phyloP scores from a whole-genome alignment of 2,888 invertebrate genomes.

The Agapetus fuscipes region DNA sequence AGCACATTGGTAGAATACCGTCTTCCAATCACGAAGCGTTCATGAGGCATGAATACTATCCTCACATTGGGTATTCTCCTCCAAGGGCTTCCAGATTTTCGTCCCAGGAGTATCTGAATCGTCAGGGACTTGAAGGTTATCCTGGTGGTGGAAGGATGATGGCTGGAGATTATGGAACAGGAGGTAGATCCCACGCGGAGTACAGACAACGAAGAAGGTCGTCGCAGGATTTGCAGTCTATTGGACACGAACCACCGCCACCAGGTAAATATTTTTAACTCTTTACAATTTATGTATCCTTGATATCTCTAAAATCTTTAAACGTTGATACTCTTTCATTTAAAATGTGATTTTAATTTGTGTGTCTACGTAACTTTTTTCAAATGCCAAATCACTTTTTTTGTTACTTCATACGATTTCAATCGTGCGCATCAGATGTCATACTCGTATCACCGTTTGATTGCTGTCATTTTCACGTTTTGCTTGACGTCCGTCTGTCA shows the following conservation, averaged over 20 bases:
- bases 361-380: too few species aligned
- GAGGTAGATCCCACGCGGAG: conserved; percentile 35
- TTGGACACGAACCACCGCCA: conserved; percentile 35
- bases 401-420: too few species aligned
- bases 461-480: too few species aligned
- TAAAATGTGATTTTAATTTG: too few species aligned
- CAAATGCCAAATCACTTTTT: too few species aligned
- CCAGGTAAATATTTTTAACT: conserved; percentile 31
- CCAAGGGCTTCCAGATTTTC: conserved; percentile 40
- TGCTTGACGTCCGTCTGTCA: too few species aligned
- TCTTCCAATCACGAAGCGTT: conserved; percentile 39
- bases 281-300: neutral
- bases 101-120: conserved; percentile 42
- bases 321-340: too few species aligned
- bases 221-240: conserved; percentile 41
- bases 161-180: conserved; percentile 33
- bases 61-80: conserved; percentile 35
- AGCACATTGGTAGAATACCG: conserved; percentile 28
- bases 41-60: conserved; percentile 38
- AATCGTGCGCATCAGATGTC: too few species aligned
- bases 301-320: too few species aligned
- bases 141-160: conserved; percentile 26
- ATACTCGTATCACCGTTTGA: too few species aligned
- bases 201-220: conserved; percentile 40
- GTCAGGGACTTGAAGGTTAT: conserved; percentile 18